Evolutionary conservation across 2,797 vertebrate genomes (phyloP), one percentile per base, ranked within the genome.

Genomic region (Alectoris magna): DNA sequence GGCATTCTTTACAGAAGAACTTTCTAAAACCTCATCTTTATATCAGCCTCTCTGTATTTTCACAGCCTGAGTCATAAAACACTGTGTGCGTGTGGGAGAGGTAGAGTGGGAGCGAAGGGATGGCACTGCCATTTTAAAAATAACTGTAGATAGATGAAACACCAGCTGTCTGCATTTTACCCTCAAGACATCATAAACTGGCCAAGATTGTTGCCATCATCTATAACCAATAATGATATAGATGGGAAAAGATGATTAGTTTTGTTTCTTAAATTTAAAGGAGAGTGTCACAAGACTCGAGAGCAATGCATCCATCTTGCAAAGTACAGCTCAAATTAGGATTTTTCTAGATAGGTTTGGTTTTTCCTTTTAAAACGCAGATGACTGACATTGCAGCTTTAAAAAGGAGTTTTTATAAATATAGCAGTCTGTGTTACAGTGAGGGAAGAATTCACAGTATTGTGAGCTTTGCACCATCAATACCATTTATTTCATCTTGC

Each of bases 31-130:
- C 63, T 70, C 53, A 67, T 84, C 70, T 93, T 90, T 90, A 73
- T 53, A 87, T 83, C 86, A 84, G 69, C 62, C 26, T 90, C 75
- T 80, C 8, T 3, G 27, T 94, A 85, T 91, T 95, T 91, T 96
- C 5, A 4, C 78, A 90, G 86, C 36, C 58, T 96, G 94, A 96
- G 88, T 96, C 94, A 96, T 91, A 87, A 83, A 88, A 90, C 44
- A 21, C 62, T 87, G 74, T 36, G 74, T 39, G 86, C 68, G 68
- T 94, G 96, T 94, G 84, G 96, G 96, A 93, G 88, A 79, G 38
- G 48, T 22, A 79, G 74, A 88, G 90, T 81, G 41, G 84, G 94
- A 95, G 81, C 15, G 49, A 83, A 95, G 72, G 86, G 88, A 95
- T 87, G 86, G 88, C 60, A 15, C 85, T 96, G 87, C 87, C 82